Conservation (phyloP, 2,797 vertebrate species). For the Myripristis jacobus region DNA sequence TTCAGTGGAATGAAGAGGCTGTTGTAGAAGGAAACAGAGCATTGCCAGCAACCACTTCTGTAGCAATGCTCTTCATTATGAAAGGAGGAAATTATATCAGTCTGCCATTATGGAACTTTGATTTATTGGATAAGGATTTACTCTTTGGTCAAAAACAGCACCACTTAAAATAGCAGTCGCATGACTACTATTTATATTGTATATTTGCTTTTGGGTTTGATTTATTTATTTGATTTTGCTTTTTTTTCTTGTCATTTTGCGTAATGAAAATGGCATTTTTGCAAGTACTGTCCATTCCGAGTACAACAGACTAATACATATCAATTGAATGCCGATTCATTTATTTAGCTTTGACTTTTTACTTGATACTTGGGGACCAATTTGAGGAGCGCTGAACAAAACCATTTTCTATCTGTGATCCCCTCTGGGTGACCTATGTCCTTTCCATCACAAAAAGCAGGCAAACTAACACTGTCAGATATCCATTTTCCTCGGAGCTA, state of each 20-base stretch:
- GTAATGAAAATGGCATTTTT: background rate
- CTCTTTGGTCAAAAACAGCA: background rate
- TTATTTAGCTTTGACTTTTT: constrained; percentile 39
- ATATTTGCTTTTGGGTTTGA: background rate
- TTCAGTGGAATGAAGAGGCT: constrained; percentile 50
- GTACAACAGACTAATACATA: constrained; percentile 18
- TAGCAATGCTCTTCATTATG: constrained; percentile 33
- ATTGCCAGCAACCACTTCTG: constrained; percentile 45
- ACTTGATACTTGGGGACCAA: constrained; percentile 13
- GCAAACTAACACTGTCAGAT: constrained; percentile 50
- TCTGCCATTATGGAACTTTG: constrained; percentile 10
- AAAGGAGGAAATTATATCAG: constrained; percentile 30
- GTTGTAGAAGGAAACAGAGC: constrained; percentile 50
- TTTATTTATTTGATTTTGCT: background rate
- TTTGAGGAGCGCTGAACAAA: constrained; percentile 29
- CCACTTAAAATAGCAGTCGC: background rate
- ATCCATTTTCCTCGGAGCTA: constrained; percentile 28
- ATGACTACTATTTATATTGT: background rate
- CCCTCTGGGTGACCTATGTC: constrained; percentile 42
- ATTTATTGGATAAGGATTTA: background rate
- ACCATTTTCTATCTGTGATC: constrained; percentile 37
- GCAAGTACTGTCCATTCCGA: constrained; percentile 7
- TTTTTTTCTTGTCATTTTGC: background rate
- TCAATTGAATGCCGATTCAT: constrained; percentile 19
- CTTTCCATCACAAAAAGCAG: constrained; percentile 29